These are phyloP conservation scores for Campylomormyrus tamandua DNA, from an alignment of 2,113 vertebrate species.

Conservation along the genomic window DNA sequence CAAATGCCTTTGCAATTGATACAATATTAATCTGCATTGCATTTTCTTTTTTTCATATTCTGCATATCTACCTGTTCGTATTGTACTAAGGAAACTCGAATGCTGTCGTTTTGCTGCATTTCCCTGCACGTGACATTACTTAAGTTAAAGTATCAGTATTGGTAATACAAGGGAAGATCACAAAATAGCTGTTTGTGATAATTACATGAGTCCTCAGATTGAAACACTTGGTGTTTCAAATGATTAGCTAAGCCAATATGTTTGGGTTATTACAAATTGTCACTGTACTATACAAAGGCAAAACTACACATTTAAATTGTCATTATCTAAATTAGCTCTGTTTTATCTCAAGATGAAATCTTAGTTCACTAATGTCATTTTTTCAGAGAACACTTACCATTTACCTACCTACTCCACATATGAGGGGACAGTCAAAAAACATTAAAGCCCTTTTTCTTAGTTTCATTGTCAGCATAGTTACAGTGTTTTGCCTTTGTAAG, in stretches of 20 bases:
- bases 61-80: neutral
- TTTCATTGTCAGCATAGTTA: neutral
- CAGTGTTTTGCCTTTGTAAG: neutral
- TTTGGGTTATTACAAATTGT: neutral
- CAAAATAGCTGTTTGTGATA: neutral
- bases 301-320: neutral
- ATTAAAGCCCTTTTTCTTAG: neutral
- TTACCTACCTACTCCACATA: neutral
- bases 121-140: neutral
- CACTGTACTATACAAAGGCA: neutral
- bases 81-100: neutral
- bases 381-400: neutral
- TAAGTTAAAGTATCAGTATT: neutral
- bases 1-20: neutral
- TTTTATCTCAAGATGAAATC: neutral
- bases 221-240: neutral
- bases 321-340: neutral
- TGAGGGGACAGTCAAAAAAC: neutral
- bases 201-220: neutral
- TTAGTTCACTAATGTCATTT: neutral
- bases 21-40: neutral
- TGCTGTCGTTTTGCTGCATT: neutral
- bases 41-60: neutral
- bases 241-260: neutral
- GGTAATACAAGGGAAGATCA: neutral